Conservation (phyloP, 2,888 invertebrate genomes). For the Orthosia gracilis region DNA sequence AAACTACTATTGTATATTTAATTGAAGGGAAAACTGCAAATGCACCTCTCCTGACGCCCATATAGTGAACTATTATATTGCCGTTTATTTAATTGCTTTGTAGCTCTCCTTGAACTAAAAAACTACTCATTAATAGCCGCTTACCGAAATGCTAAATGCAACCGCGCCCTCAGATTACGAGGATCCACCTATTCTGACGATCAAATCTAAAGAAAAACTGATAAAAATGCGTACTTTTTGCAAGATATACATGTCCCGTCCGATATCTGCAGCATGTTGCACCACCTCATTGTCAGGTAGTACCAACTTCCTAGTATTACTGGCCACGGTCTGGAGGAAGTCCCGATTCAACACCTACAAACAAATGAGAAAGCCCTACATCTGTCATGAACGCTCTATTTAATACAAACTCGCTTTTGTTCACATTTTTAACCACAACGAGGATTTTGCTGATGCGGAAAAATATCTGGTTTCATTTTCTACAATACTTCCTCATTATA, state of each 20-base stretch:
- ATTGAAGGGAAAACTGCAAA: no score
- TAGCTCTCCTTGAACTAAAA: no score
- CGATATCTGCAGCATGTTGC: conserved; percentile 87
- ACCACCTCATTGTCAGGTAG: conserved; percentile 87
- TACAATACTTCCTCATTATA: not conserved
- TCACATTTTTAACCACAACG: conserved; percentile 46
- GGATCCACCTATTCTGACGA: no score
- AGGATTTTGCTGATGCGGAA: conserved; percentile 17
- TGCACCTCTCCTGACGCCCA: no score
- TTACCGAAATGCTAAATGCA: no score
- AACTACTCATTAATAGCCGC: no score
- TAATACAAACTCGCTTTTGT: conserved; percentile 54
- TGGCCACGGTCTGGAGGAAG: conserved; percentile 86
- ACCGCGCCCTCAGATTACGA: no score
- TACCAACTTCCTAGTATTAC: conserved; percentile 83
- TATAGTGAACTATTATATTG: no score
- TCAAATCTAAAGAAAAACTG: not conserved
- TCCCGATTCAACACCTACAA: conserved; percentile 82
- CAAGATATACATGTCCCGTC: conserved; percentile 88
- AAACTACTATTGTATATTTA: no score
- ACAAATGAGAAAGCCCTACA: conserved; percentile 45
- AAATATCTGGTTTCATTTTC: conserved; percentile 2
- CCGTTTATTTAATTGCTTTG: no score
- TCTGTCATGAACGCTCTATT: conserved; percentile 40
- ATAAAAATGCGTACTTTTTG: conserved; percentile 76